phyloP scores from a whole-genome alignment of 2,113 vertebrate species.

The Malurus melanocephalus region DNA sequence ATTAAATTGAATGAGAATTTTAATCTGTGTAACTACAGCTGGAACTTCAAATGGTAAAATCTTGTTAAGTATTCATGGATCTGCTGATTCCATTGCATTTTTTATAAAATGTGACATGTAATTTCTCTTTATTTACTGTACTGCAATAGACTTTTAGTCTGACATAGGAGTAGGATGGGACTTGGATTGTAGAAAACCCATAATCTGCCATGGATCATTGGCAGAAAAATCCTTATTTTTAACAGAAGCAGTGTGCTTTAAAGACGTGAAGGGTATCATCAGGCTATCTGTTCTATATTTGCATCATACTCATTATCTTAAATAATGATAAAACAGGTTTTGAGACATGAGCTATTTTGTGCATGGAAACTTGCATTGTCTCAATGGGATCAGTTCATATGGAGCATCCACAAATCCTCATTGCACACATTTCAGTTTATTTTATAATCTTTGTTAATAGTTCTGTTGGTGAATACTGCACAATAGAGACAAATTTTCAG shows the following conservation, averaged over 20 bases:
- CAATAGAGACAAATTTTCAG: neutral
- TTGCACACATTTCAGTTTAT: neutral
- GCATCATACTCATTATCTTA: neutral
- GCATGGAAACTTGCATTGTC: neutral
- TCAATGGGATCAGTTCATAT: neutral
- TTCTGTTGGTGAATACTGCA: neutral
- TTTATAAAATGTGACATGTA: neutral
- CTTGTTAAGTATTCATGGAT: neutral
- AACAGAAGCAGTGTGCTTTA: neutral
- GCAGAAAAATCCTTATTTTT: neutral
- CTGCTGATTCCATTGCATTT: neutral
- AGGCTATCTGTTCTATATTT: neutral
- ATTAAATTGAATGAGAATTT: neutral
- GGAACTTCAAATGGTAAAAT: neutral
- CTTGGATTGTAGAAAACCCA: neutral
- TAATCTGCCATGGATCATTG: neutral
- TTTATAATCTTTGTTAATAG: neutral
- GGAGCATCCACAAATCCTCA: neutral
- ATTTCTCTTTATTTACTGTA: neutral
- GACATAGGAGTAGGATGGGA: neutral
- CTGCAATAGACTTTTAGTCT: neutral
- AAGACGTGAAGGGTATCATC: neutral
- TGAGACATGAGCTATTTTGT: neutral
- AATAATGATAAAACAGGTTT: neutral
- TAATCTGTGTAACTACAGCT: neutral